phyloP scores from a whole-genome alignment of 2,113 vertebrate genomes.

The Tragelaphus strepsiceros region DNA sequence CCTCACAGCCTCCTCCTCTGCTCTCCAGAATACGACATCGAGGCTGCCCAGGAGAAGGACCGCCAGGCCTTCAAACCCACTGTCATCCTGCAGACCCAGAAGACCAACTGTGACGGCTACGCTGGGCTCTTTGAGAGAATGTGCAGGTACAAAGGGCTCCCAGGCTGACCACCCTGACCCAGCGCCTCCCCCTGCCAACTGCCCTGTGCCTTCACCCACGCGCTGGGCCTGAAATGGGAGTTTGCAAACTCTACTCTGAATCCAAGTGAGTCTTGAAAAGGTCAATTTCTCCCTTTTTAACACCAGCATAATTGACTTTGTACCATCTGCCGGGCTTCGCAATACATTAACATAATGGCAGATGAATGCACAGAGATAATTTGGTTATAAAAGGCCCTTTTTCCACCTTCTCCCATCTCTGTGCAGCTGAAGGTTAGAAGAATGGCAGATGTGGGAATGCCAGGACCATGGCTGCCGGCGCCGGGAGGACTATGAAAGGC shows the following conservation, averaged over 20 bases:
- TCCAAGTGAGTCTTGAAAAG: slow-evolving; percentile 79
- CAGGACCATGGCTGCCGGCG: slow-evolving; percentile 22
- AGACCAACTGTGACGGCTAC: slow-evolving; percentile 85
- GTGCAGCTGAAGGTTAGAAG: slow-evolving; percentile 80
- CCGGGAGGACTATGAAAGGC: neutral
- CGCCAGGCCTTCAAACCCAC: slow-evolving; percentile 70
- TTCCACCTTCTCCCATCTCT: slow-evolving; percentile 70
- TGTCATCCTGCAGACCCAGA: slow-evolving; percentile 80
- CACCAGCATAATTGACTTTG: slow-evolving; percentile 80
- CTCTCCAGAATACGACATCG: slow-evolving; percentile 82
- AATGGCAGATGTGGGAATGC: slow-evolving; percentile 59
- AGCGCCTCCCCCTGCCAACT: neutral
- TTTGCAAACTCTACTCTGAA: slow-evolving; percentile 75
- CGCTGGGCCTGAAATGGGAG: slow-evolving; percentile 47
- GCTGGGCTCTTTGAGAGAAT: slow-evolving; percentile 84
- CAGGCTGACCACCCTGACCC: rapidly evolving
- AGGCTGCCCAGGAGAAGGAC: slow-evolving; percentile 79
- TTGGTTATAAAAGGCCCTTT: slow-evolving; percentile 77
- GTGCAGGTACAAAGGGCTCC: slow-evolving; percentile 82
- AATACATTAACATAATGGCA: slow-evolving; percentile 83
- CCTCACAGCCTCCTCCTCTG: neutral
- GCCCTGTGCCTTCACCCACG: slow-evolving; percentile 27
- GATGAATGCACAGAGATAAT: slow-evolving; percentile 81
- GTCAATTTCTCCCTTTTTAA: slow-evolving; percentile 76
- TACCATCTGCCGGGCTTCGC: slow-evolving; percentile 82